phyloP scores from a whole-genome alignment of 2,113 vertebrate genomes.

The Scytalopus superciliaris region DNA sequence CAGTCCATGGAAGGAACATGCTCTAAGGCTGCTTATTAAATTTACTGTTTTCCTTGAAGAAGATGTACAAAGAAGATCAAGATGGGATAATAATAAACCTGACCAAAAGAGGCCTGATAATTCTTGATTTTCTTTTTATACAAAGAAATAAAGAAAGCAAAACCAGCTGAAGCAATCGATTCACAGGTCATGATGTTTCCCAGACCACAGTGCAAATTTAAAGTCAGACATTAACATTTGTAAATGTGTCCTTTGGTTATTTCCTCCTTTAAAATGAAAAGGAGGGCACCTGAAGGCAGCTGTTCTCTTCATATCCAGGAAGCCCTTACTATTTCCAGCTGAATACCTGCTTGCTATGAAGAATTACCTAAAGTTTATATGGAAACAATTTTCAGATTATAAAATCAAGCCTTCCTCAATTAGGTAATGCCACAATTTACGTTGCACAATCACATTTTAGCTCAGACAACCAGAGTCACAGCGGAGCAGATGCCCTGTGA shows the following conservation, averaged over 20 bases:
- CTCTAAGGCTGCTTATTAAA: background rate
- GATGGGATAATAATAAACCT: background rate
- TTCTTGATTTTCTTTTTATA: no score
- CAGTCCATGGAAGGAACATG: background rate
- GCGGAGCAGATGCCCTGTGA: background rate
- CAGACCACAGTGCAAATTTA: background rate
- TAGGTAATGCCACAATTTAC: background rate
- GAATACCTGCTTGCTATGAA: background rate
- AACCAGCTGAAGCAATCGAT: no score
- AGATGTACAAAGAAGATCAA: background rate
- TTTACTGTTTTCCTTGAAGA: background rate
- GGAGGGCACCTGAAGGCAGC: background rate
- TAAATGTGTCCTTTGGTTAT: background rate
- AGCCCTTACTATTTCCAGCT: background rate
- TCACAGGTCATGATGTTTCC: background rate
- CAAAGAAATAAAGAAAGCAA: no score
- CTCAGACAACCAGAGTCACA: background rate
- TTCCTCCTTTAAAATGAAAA: background rate
- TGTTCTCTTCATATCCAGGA: background rate
- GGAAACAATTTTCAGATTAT: background rate
- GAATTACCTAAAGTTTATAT: background rate
- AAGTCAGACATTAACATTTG: background rate
- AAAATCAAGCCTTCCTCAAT: conserved; percentile 12
- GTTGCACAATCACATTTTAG: background rate
- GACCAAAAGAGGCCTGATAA: no score